Evolutionary conservation across 2,113 vertebrate species (phyloP), one percentile per base, ranked within the genome.

Genomic region (Eptesicus fuscus): DNA sequence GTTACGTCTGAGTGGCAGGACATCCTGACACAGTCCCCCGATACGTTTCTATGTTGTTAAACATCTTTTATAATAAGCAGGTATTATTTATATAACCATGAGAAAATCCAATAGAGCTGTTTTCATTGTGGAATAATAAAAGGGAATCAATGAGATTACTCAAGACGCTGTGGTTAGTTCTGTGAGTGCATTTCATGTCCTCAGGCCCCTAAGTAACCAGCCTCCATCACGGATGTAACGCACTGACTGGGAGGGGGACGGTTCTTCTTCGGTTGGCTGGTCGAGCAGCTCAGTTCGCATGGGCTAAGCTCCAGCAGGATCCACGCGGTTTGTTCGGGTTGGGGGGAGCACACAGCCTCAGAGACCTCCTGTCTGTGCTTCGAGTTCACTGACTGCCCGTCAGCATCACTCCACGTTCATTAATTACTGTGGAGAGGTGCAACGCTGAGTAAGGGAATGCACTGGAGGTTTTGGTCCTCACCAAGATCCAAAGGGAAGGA

Each of bases 251-350:
- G 70, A 2, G 1, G 16, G n/a, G 5, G 32, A 4, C 0, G 8
- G 42, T 32, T 40, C 53, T 59, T 44, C 44, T 63, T 69, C 40
- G 4, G 35, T 4, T 20, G n/a, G 13, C 13, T 13, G n/a, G 13
- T 20, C 42, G 2, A 30, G 12, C 13, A 14, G 56, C 49, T 63
- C 10, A 32, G 3, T 35, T 51, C 40, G 13, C 9, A 0, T 1
- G 2, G 6, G 61, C n/a, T 63, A 7, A 2, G 28, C 20, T 23
- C 65, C 4, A 4, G 42, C 0, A 4, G 37, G 4, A 0, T 44
- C 20, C n/a, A 2, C 2, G 12, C 5, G 0, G 0, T 56, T 18
- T 35, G 28, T 77, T 47, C 14, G 0, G 0, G 16, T 20, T 59
- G 4, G 14, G 69, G 88, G 30, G 18, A 40, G 13, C 9, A 14